Evolutionary conservation across 2,797 vertebrate genomes (phyloP).

Genomic region (Chelonia mydas): DNA sequence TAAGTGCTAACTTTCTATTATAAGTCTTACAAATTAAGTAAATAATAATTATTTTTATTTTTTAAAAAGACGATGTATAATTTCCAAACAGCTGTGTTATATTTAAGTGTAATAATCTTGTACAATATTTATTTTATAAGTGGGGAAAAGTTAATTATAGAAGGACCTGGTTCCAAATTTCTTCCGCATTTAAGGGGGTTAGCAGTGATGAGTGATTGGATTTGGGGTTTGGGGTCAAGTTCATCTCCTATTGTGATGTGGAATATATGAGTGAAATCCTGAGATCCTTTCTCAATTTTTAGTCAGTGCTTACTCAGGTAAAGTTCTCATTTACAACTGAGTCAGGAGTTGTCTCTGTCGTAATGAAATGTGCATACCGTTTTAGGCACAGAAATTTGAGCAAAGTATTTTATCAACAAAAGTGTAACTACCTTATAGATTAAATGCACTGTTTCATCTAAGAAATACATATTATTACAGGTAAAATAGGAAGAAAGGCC

Average conservation of each 20-base stretch:
- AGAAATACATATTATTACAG: background rate
- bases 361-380: conserved; percentile 6
- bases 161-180: background rate
- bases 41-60: background rate
- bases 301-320: background rate
- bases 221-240: background rate
- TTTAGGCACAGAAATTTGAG: background rate
- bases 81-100: background rate
- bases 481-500: background rate
- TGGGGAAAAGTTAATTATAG: background rate
- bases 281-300: background rate
- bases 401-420: accelerated
- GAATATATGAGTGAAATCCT: background rate
- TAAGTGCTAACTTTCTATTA: background rate
- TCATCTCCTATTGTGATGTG: background rate
- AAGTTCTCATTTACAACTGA: background rate
- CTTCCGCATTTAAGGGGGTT: accelerated
- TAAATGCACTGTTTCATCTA: background rate
- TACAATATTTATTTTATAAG: accelerated
- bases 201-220: background rate
- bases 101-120: background rate
- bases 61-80: background rate
- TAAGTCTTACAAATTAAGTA: background rate
- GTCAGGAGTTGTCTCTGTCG: background rate
- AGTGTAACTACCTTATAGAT: background rate